Conservation (phyloP, 2,888 invertebrate species). For the Esperia sulphurella region DNA sequence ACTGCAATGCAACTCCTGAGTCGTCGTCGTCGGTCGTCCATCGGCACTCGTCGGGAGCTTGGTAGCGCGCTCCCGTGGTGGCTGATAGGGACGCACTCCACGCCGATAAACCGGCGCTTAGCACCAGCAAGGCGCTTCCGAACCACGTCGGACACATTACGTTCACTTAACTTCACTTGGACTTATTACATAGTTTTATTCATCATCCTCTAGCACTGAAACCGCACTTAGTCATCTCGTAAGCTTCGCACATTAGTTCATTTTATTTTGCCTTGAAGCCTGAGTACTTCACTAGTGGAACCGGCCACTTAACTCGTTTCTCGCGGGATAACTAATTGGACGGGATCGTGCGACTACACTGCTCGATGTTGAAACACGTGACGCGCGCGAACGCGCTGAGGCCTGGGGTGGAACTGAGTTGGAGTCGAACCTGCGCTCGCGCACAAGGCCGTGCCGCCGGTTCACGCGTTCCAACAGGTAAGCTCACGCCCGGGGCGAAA, state of each 20-base stretch:
- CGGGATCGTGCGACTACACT: slow-evolving; percentile 62
- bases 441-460: slow-evolving; percentile 80
- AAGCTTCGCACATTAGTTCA: slow-evolving; percentile 51
- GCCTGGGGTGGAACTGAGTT: slow-evolving; percentile 76
- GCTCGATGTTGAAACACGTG: slow-evolving; percentile 43
- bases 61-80: slow-evolving; percentile 81
- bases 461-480: slow-evolving; percentile 82
- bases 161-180: slow-evolving; percentile 52
- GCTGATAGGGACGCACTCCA: slow-evolving; percentile 71
- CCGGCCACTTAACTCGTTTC: slow-evolving; percentile 77
- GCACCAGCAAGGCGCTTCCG: slow-evolving; percentile 59
- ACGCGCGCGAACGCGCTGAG: slow-evolving; percentile 66
- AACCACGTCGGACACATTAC: slow-evolving; percentile 67
- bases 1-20: slow-evolving; percentile 85
- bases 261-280: slow-evolving; percentile 48
- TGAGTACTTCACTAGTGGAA: slow-evolving; percentile 61
- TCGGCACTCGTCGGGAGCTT: slow-evolving; percentile 90
- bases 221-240: slow-evolving; percentile 56
- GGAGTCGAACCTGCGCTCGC: slow-evolving; percentile 74
- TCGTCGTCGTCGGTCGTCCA: slow-evolving; percentile 86
- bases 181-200: slow-evolving; percentile 67
- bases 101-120: slow-evolving; percentile 58
- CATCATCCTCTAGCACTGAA: slow-evolving; percentile 56
- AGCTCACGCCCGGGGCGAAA: slow-evolving; percentile 52
- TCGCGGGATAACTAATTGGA: slow-evolving; percentile 76